phyloP scores from a whole-genome alignment of 2,797 vertebrate genomes.

The Lacerta bilineata region DNA sequence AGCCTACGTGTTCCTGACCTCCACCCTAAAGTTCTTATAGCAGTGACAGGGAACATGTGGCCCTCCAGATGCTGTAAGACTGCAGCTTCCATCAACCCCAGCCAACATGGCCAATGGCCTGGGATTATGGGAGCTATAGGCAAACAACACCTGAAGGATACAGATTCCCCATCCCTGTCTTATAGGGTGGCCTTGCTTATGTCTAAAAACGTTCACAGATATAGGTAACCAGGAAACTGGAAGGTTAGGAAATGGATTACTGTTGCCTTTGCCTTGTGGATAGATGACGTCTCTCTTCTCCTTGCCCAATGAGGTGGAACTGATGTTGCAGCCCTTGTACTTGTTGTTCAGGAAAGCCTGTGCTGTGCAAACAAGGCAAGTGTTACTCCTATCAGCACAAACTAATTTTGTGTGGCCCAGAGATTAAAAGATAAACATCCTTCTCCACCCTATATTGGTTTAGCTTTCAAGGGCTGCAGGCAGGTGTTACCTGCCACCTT shows the following conservation, averaged over 20 bases:
- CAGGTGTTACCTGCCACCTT: constrained; percentile 27
- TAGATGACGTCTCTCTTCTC: neutral
- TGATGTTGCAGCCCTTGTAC: neutral
- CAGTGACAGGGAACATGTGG: no score
- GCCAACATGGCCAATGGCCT: no score
- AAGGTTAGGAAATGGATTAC: neutral
- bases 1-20: no score
- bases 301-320: constrained; percentile 4
- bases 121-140: no score
- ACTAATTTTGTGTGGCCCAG: neutral
- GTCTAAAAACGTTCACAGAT: neutral
- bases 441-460: neutral
- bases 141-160: no score
- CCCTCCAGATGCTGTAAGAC: no score
- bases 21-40: no score
- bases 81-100: no score
- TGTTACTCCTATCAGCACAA: constrained; percentile 5
- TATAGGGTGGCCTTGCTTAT: neutral
- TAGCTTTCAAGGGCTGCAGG: constrained; percentile 14
- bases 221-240: neutral
- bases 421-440: constrained; percentile 11
- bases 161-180: neutral
- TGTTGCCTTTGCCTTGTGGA: neutral
- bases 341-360: constrained; percentile 4
- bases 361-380: neutral